Conservation (phyloP, 1,140 invertebrate genomes). For the Aphelenchoides fujianensis region DNA sequence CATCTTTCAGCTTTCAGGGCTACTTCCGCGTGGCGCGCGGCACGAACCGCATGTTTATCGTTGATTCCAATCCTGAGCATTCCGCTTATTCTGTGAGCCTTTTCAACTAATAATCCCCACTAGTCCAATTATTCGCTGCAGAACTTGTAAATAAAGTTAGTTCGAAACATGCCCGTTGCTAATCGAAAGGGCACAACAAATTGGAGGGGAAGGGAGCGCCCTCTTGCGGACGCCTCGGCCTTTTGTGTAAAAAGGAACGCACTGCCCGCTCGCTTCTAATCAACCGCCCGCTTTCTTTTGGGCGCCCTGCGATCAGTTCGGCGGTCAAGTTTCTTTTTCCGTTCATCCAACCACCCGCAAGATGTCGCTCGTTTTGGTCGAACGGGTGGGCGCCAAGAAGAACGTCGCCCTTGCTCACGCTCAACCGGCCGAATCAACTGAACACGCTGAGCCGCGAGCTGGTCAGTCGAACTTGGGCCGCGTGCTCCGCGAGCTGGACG, state of each 20-base stretch:
- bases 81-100: not conserved
- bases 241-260: no score
- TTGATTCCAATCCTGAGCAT: slow-evolving; percentile 6
- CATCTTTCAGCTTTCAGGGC: slow-evolving; percentile 68
- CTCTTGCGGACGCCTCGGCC: no score
- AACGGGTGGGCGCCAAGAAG: not conserved
- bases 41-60: slow-evolving; percentile 50
- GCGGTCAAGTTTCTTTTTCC: no score
- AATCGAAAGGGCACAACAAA: no score
- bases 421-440: slow-evolving; percentile 85
- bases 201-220: no score
- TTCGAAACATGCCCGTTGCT: no score
- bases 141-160: no score
- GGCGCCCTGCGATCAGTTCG: no score
- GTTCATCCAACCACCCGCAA: no score
- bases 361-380: not conserved
- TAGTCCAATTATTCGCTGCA: no score
- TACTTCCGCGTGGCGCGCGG: slow-evolving; percentile 66
- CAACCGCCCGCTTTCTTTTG: no score
- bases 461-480: slow-evolving; percentile 76
- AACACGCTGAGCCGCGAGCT: slow-evolving; percentile 89
- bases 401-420: slow-evolving; percentile 79
- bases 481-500: slow-evolving; percentile 73
- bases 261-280: no score
- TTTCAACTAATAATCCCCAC: not conserved